Percentiles rank a stretch among this genome's conserved stretches.
Evolutionary conservation across 2,113 vertebrate genomes (phyloP).

Genomic region (Anguilla japonica): DNA sequence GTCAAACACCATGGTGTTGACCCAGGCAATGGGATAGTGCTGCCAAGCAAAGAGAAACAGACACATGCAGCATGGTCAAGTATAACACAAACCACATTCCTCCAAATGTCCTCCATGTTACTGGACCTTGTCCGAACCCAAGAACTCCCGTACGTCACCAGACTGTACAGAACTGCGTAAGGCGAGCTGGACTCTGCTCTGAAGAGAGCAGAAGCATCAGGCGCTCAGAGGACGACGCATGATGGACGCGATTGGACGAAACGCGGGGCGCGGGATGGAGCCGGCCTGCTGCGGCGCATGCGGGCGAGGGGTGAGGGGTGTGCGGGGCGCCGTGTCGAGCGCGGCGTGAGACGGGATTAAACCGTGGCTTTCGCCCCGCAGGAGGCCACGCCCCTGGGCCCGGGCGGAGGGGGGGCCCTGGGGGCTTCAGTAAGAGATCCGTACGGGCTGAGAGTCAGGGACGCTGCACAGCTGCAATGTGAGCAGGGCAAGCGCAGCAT

Average conservation of each 20-base stretch:
- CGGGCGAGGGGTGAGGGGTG: background rate
- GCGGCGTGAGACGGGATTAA: background rate
- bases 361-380: background rate
- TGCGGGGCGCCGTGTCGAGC: background rate
- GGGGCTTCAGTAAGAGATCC: background rate
- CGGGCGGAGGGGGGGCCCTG: background rate
- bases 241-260: background rate
- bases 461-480: background rate
- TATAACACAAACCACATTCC: background rate
- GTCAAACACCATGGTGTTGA: conserved; percentile 99
- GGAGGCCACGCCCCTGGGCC: background rate
- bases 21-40: conserved; percentile 98
- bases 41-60: conserved; percentile 54
- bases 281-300: background rate
- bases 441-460: background rate
- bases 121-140: background rate
- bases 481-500: background rate
- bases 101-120: background rate
- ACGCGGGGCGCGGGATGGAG: background rate
- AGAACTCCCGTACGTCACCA: no score
- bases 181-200: no score
- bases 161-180: no score
- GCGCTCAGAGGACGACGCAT: background rate
- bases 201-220: no score
- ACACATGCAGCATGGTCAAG: background rate